Conservation (phyloP, 2,113 vertebrate species). For the Formicarius rufipectus region DNA sequence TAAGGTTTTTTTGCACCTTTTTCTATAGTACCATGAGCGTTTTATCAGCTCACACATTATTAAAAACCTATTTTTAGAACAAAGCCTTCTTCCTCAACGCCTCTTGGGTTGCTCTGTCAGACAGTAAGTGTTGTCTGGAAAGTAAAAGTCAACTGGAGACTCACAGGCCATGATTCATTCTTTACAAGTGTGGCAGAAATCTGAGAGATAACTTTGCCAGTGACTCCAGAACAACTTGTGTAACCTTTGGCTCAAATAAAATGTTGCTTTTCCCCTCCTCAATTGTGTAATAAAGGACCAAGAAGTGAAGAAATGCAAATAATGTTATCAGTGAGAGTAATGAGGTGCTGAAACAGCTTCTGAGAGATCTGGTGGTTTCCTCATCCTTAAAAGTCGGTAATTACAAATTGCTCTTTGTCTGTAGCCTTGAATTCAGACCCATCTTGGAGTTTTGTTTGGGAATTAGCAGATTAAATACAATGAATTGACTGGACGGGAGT, state of each 20-base stretch:
- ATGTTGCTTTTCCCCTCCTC: background rate
- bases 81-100: background rate
- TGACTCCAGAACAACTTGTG: background rate
- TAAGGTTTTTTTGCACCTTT: background rate
- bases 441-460: background rate
- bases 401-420: background rate
- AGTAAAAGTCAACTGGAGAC: background rate
- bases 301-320: conserved; percentile 28
- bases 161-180: background rate
- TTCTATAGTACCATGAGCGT: background rate
- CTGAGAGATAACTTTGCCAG: background rate
- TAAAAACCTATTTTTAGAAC: background rate
- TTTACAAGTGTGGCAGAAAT: background rate
- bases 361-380: background rate
- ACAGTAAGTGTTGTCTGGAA: background rate
- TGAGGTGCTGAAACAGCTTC: background rate
- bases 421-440: background rate
- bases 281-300: background rate
- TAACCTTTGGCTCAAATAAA: background rate
- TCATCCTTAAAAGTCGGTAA: background rate
- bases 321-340: background rate
- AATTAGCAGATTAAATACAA: background rate
- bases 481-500: background rate
- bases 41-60: background rate
- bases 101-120: background rate